Base-by-base conservation (phyloP, 1,140 invertebrate genomes). In the Camponotus floridanus region DNA sequence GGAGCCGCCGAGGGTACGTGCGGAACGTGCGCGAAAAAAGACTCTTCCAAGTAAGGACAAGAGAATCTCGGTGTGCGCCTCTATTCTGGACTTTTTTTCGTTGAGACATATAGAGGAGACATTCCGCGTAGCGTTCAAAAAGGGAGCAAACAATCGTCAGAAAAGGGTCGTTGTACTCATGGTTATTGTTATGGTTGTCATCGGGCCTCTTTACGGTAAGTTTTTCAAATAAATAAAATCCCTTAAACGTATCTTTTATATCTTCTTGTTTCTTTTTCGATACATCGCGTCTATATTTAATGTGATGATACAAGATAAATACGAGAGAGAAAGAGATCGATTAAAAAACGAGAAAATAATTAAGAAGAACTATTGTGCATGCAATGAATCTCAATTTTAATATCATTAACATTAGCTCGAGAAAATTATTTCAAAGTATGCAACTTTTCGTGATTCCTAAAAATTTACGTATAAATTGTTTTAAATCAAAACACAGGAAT, bases 191-290 rank as follows among this genome's bases (percentile, higher is more conserved):
- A 97, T 97, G 96, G 97, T 98, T 15, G 97, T 98, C 71, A 97
- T 98, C 86, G 97, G 97, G 70, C 97, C 97, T 1, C 96, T 98
- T 94, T 97, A 98, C 88, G 97, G 97, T 97, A 92, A 96, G 96
- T 95, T 39, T 6, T 11, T 6, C 62, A 13, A 79, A 55, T 68
- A 5, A 33, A 9, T 57, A 7, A 9, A 3, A 64, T 39, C 6
- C 9, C 73, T 48, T 79, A 18, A 73, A 74, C 18, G 9, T 48
- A 48, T 48, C 45, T 48, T 15, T 13, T 48, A 48, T 2, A 9
- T 33, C 55, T 9, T 26, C 18, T 13, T 7, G 36, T 42, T 42
- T 1, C 13, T 59, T 39, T 26, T 76, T 15, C 6, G 26, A 26
- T 26, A 26, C 0, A 18, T 65, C 0, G n/a, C 5, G 15, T 36